Evolutionary conservation across 2,113 vertebrate genomes (phyloP), one percentile per base, ranked within the genome.

Genomic region (Menura novaehollandiae): DNA sequence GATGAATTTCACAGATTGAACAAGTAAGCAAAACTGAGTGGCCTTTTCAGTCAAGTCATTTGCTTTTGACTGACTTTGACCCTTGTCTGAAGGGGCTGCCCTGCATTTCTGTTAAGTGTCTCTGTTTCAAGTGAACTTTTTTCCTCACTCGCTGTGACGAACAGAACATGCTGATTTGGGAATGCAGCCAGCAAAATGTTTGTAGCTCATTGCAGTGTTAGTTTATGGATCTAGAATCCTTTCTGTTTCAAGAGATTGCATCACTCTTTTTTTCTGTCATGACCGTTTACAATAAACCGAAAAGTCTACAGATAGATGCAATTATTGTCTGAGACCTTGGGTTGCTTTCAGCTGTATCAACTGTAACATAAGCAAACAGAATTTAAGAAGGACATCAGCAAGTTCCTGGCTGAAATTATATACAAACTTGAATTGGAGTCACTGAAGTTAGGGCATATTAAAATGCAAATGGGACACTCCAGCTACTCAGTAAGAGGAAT

Each of bases 91-190:
- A 94, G 78, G 94, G 52, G 59, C 71, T 94, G 85, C 82, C 47
- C 79, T 83, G 63, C 75, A 41, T 93, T 93, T 85, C 78, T 94
- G 43, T 76, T 43, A 76, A 94, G 85, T 58, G 51, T 88, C 64
- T 90, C 73, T 93, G 30, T 93, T 94, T 91, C 72, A 86, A 55
- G 52, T 74, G 75, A 88, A 84, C 88, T 88, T 85, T 90, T 74
- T 96, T 93, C 23, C 32, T 90, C 39, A 4, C 32, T 85, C 55
- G 16, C 37, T 63, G 32, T 86, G 68, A 85, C 3, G 3, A 89
- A 47, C 88, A 81, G 81, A 88, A 64, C 43, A 15, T 44, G 58
- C 89, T 79, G 60, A 71, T 88, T 91, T 91, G 66, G 91, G 86
- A 94, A 39, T 58, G 35, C 53, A 87, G 80, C 86, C 92, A 94